These are phyloP conservation scores for Coenonympha arcania DNA, from an alignment of 2,888 invertebrate genomes.

Conservation along the genomic window DNA sequence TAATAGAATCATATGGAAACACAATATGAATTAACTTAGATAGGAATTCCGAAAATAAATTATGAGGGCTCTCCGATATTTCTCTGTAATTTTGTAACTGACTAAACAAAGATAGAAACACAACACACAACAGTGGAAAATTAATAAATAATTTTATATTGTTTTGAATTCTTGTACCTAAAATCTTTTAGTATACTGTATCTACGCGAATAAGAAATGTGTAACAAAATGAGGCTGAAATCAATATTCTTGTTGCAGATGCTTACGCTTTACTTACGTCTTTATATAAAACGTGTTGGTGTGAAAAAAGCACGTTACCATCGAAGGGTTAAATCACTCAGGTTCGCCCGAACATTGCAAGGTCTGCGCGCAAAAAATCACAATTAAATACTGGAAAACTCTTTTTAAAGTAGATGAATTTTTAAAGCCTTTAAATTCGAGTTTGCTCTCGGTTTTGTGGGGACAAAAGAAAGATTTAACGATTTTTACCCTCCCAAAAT, in stretches of 20 bases:
- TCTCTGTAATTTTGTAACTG: too few relatives aligned
- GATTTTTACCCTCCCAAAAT: slow-evolving; percentile 14
- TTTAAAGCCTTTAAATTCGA: slow-evolving; percentile 22
- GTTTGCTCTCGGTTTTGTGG: slow-evolving; percentile 17
- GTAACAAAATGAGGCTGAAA: not conserved
- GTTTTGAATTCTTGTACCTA: too few relatives aligned
- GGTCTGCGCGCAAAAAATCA: not conserved
- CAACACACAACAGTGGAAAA: too few relatives aligned
- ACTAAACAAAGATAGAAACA: too few relatives aligned
- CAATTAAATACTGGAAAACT: slow-evolving; percentile 8
- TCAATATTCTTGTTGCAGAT: not conserved
- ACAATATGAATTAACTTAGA: not conserved
- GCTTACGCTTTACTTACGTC: not conserved
- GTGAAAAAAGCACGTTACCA: not conserved
- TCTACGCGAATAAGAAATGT: too few relatives aligned
- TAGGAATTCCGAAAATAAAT: not conserved
- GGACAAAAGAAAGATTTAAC: slow-evolving; percentile 21
- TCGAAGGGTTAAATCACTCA: slow-evolving; percentile 1
- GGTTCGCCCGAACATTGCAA: not conserved
- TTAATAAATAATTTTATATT: too few relatives aligned
- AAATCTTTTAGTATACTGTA: too few relatives aligned
- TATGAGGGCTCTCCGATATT: too few relatives aligned
- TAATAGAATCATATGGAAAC: not conserved
- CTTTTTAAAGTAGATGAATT: slow-evolving; percentile 18
- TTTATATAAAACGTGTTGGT: not conserved